Percentiles rank a stretch among this genome's conserved stretches.
These are phyloP conservation scores for Calephelis virginiensis DNA, from an alignment of 1,140 invertebrate genomes.

Conservation along the genomic window DNA sequence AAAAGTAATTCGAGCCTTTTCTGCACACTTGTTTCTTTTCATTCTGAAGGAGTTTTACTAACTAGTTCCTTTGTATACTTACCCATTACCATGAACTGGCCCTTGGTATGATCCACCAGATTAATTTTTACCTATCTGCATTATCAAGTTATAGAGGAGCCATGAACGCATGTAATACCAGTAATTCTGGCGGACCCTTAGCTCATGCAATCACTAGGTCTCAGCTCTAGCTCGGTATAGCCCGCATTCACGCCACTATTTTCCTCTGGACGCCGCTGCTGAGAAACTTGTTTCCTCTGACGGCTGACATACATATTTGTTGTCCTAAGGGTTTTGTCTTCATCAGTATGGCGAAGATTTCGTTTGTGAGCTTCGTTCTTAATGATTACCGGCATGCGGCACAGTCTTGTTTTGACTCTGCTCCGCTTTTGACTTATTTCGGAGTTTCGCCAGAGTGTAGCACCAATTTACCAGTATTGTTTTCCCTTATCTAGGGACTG, in stretches of 20 bases:
- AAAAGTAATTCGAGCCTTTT: neutral
- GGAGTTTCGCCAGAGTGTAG: too few species aligned
- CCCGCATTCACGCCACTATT: neutral
- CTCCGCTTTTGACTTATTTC: too few species aligned
- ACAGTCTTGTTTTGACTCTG: too few species aligned
- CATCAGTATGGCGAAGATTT: neutral
- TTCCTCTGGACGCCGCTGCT: neutral
- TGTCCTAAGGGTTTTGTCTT: neutral
- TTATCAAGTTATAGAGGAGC: neutral
- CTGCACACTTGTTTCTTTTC: neutral
- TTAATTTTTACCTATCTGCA: neutral
- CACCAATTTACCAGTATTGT: too few species aligned
- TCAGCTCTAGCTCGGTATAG: neutral
- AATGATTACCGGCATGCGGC: too few species aligned
- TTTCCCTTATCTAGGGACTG: too few species aligned
- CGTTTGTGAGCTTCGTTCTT: neutral
- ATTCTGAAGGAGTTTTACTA: neutral
- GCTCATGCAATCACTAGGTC: neutral
- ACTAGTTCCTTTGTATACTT: neutral
- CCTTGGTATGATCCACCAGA: neutral
- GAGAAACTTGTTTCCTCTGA: neutral
- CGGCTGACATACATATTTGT: neutral
- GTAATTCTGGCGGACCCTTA: neutral
- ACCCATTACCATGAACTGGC: neutral
- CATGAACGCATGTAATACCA: neutral